A percentile compares a stretch with the other conserved stretches of the same genome.
These are phyloP conservation scores for Plagodis dolabraria DNA, from an alignment of 2,888 invertebrate genomes.

Conservation along the genomic window DNA sequence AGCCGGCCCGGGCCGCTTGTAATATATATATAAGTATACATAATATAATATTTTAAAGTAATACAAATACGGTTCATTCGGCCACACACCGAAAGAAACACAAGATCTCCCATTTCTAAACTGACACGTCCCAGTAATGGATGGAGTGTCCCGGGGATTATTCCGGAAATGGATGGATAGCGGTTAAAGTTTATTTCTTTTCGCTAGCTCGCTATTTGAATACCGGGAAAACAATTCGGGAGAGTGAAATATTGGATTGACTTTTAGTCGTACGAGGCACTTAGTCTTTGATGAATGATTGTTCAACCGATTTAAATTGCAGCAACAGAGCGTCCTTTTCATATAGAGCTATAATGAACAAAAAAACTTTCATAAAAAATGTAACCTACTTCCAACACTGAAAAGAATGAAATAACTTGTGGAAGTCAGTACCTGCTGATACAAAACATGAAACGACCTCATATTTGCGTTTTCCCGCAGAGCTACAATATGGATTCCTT, in stretches of 20 bases:
- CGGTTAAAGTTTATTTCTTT: slow-evolving; percentile 28
- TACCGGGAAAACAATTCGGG: slow-evolving; percentile 18
- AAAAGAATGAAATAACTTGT: too few relatives aligned
- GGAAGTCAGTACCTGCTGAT: too few relatives aligned
- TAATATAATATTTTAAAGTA: too few relatives aligned
- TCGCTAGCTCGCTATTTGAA: slow-evolving; percentile 24
- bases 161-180: slow-evolving; percentile 28
- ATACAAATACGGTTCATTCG: slow-evolving; percentile 4
- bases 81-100: neutral
- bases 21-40: too few relatives aligned
- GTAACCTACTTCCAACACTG: too few relatives aligned
- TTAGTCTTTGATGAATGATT: slow-evolving; percentile 3
- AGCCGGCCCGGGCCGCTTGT: too few relatives aligned
- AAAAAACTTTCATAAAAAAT: too few relatives aligned
- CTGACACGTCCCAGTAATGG: slow-evolving; percentile 26
- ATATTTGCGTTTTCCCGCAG: too few relatives aligned
- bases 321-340: too few relatives aligned
- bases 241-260: slow-evolving; percentile 22
- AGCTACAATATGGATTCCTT: too few relatives aligned
- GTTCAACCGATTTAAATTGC: neutral
- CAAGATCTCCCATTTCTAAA: slow-evolving; percentile 16
- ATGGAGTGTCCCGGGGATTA: slow-evolving; percentile 31
- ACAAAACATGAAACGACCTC: too few relatives aligned
- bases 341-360: too few relatives aligned
- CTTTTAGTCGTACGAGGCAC: neutral